Base-by-base conservation (phyloP, 92 coral and sea anemone genomes). In the Virgularia gustaviana region DNA sequence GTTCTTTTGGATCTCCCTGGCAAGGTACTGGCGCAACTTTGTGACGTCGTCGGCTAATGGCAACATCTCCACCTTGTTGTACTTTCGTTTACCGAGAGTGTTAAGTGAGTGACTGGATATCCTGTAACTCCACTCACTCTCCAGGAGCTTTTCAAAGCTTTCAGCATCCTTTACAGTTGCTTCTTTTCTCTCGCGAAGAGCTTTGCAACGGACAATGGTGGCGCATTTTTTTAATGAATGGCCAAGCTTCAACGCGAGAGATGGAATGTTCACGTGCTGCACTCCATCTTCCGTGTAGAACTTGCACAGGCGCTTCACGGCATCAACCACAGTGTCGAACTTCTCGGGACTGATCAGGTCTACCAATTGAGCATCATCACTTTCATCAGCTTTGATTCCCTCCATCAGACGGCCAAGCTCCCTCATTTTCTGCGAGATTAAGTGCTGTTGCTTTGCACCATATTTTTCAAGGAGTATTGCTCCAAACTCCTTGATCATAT, bases 281-380 rank as follows among this genome's bases (percentile, higher is more conserved):
- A 32, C 75, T 49, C 82, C 77, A 4, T 62, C 45, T 30, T 76
- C 35, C 12, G 49, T 31, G 10, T 65, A 1, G 47, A 81, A 81
- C 49, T 66, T 52, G 28, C 76, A 65, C 51, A 81, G 39, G 12
- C 23, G 16, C 34, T 79, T 65, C 4, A 84, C 88, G n/a, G 73
- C 85, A 16, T 38, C 52, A 30, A 79, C 73, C 11, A 79, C 51
- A 43, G 27, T 83, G 71, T 73, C 88, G 68, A 79, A 79, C 36
- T 25, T 70, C 24, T 28, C 67, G 23, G 85, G 88, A 63, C 67
- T 84, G 19, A 79, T 41, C 36, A 49, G 79, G 36, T 73, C 88
- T 27, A 33, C 33, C 25, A 79, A 66, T 33, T 13, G 32, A 49
- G 77, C 36, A 19, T 64, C 39, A 32, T 29, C 64, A 33, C 62